Base-by-base conservation (phyloP, 2,888 invertebrate species). In the Drosophila mimica region DNA sequence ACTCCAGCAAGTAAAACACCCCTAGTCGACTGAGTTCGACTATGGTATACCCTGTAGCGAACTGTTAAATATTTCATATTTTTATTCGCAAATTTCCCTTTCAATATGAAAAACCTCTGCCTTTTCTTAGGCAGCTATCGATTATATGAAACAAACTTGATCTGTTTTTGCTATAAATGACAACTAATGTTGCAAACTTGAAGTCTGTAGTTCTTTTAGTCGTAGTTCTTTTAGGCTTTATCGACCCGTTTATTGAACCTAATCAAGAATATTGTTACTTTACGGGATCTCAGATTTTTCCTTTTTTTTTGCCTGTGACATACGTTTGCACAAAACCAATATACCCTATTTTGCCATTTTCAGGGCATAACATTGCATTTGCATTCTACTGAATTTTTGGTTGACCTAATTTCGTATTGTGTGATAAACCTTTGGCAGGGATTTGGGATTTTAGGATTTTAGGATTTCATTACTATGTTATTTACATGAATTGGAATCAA, bases 381-480 rank as follows among this genome's bases (percentile, higher is more conserved):
- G 28, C 49, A 17, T 38, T 46, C 56, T 36, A 31, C 33, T 46
- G 33, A n/a, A 36, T 48, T 64, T 53, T 28, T 31, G 58, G 59
- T 52, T 77, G 74, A 78, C 74, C 70, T 58, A 77, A 60, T 74
- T 77, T 51, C 9, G 4, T n/a, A 30, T 31, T 36, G 48, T 56
- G 57, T 49, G 61, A 13, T 36, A 25, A 28, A 9, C 25, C 46
- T 8, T 43, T 25, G 43, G 46, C 30, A 20, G 53, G 61, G 31
- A 52, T 62, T 62, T 46, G 65, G n/a, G n/a, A n/a, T n/a, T n/a
- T n/a, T n/a, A n/a, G n/a, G n/a, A 66, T 58, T 77, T 46, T 62
- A 52, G 36, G 53, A 72, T 64, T 72, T 65, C 51, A 59, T 72
- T 53, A 30, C 57, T 28, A 61, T 66, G 40, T 25, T 30, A 46